phyloP scores from a whole-genome alignment of 2,888 invertebrate species.

The Pycnomerus fuliginosus region DNA sequence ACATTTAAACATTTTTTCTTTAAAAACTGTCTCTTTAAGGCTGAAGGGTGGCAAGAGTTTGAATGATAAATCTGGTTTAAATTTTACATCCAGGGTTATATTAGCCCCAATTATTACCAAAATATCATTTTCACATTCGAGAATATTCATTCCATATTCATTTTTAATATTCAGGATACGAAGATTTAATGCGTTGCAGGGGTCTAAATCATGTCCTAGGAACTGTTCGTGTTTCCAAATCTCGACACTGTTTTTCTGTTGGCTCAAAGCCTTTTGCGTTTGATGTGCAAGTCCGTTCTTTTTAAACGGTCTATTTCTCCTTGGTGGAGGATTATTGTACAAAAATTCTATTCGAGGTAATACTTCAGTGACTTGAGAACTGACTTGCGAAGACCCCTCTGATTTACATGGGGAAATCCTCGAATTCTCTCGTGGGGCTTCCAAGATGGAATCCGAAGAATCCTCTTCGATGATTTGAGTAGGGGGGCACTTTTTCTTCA shows the following conservation, averaged over 20 bases:
- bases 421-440: slow-evolving; percentile 21
- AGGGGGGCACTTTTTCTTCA: slow-evolving; percentile 4
- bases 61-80: slow-evolving; percentile 2
- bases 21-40: too few species aligned
- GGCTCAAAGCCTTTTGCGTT: slow-evolving; percentile 53
- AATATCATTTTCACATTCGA: slow-evolving; percentile 29
- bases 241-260: slow-evolving; percentile 53
- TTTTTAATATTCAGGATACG: slow-evolving; percentile 30
- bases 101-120: background rate
- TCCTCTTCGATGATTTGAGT: slow-evolving; percentile 4
- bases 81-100: background rate
- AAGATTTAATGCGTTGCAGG: slow-evolving; percentile 54
- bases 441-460: slow-evolving; percentile 21
- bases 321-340: slow-evolving; percentile 33
- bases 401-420: slow-evolving; percentile 15
- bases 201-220: too few species aligned
- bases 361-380: too few species aligned
- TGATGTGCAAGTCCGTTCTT: slow-evolving; percentile 55
- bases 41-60: too few species aligned
- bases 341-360: too few species aligned
- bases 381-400: too few species aligned
- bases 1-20: slow-evolving; percentile 31
- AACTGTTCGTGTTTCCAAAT: slow-evolving; percentile 60
- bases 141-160: slow-evolving; percentile 38
- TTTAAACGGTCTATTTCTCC: slow-evolving; percentile 48